Evolutionary conservation across 2,888 invertebrate species (phyloP).

Genomic region (Caenorhabditis angaria): DNA sequence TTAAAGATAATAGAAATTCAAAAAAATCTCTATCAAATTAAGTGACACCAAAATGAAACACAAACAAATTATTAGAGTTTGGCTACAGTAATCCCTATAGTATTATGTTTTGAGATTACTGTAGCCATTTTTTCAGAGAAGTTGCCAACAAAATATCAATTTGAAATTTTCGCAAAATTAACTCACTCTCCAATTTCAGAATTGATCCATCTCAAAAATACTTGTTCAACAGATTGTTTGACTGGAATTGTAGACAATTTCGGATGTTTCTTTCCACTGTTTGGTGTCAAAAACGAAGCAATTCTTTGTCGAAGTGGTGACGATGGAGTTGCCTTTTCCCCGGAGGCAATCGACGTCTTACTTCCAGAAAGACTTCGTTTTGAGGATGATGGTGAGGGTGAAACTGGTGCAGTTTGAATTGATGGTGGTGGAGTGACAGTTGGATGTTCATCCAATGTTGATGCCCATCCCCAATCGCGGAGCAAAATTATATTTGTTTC

Average conservation of each 20-base stretch:
- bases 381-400: slow-evolving; percentile 37
- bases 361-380: slow-evolving; percentile 28
- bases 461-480: slow-evolving; percentile 67
- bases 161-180: not conserved
- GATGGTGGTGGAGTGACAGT: slow-evolving; percentile 22
- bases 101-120: not conserved
- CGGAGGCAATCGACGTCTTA: slow-evolving; percentile 39
- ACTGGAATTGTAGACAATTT: slow-evolving; percentile 34
- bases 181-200: slow-evolving; percentile 66
- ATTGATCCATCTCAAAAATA: slow-evolving; percentile 69
- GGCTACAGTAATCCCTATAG: not conserved
- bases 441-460: slow-evolving; percentile 33
- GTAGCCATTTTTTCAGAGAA: too few species aligned
- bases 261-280: slow-evolving; percentile 26
- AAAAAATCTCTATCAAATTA: too few species aligned
- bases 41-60: too few species aligned
- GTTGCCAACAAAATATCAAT: too few species aligned
- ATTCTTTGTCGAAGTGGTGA: slow-evolving; percentile 42
- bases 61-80: not conserved
- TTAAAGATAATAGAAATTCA: too few species aligned
- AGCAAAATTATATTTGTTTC: slow-evolving; percentile 68
- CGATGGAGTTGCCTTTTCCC: slow-evolving; percentile 43
- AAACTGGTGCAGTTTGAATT: slow-evolving; percentile 17
- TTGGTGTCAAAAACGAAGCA: slow-evolving; percentile 47
- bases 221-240: slow-evolving; percentile 63